phyloP scores from a whole-genome alignment of 2,113 vertebrate genomes.

The Struthidea cinerea region DNA sequence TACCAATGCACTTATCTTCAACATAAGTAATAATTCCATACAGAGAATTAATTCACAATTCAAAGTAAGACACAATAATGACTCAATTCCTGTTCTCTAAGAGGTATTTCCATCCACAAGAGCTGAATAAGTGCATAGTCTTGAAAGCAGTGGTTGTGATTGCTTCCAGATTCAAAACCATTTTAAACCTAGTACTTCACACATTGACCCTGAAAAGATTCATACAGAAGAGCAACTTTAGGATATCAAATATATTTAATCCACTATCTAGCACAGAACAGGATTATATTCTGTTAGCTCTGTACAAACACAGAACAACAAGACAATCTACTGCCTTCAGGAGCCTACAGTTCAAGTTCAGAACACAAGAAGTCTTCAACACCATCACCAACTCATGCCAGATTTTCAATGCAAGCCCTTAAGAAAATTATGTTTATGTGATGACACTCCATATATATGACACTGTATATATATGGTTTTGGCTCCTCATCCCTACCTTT shows the following conservation, averaged over 20 bases:
- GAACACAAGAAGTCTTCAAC: neutral
- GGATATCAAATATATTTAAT: neutral
- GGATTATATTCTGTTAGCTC: neutral
- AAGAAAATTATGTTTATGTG: neutral
- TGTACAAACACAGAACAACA: neutral
- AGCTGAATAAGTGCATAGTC: neutral
- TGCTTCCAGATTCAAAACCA: neutral
- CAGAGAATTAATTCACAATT: slow-evolving; percentile 8
- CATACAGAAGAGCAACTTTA: neutral
- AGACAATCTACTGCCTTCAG: neutral
- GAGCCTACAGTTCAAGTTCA: neutral
- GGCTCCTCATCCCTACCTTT: neutral
- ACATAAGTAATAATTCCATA: neutral
- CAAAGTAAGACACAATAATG: slow-evolving; percentile 14
- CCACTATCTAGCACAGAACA: neutral
- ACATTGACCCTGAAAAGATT: neutral
- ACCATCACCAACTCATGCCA: neutral
- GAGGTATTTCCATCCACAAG: neutral
- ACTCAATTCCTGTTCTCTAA: neutral
- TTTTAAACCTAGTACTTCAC: neutral
- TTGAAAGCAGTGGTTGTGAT: neutral
- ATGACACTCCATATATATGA: neutral
- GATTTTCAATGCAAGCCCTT: neutral
- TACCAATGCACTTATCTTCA: neutral
- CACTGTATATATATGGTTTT: neutral